A percentile compares a stretch with the other conserved stretches of the same genome.
Conservation (phyloP, 2,113 vertebrate genomes). For the Telmatochromis bifrenatus region DNA sequence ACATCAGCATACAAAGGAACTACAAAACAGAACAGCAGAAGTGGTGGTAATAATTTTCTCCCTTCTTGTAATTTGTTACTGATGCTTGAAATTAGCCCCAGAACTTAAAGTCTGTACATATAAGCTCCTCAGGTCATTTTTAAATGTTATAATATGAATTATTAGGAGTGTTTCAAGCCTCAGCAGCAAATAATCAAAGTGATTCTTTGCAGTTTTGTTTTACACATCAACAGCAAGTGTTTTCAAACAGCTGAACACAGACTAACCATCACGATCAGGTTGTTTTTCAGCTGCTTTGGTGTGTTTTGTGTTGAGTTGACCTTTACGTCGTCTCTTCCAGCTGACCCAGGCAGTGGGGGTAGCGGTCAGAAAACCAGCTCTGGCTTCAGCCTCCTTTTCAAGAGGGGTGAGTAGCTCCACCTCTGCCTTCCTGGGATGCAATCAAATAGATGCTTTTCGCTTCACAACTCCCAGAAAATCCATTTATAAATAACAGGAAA, state of each 20-base stretch:
- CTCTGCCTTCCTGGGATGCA: not conserved
- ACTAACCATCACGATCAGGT: not conserved
- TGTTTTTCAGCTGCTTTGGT: not conserved
- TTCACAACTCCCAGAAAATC: not conserved
- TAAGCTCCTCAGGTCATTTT: rapidly evolving
- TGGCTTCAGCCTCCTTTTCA: constrained; percentile 11
- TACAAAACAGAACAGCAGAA: not conserved
- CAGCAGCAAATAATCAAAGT: not conserved
- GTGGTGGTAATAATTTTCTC: not conserved
- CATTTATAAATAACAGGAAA: not conserved
- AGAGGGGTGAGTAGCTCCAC: constrained; percentile 46
- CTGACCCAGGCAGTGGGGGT: constrained; percentile 28
- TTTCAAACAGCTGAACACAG: not conserved
- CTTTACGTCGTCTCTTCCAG: not conserved
- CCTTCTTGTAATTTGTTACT: not conserved
- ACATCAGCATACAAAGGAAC: not conserved
- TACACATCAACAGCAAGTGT: not conserved
- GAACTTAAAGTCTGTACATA: not conserved
- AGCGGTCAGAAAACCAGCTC: not conserved
- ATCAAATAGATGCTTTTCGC: rapidly evolving
- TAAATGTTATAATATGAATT: not conserved
- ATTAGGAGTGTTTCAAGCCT: not conserved
- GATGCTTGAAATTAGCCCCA: not conserved
- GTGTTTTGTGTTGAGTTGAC: not conserved
- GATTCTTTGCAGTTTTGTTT: not conserved